These are phyloP conservation scores for Zaprionus nigranus DNA, from an alignment of 1,140 invertebrate genomes.

Conservation along the genomic window DNA sequence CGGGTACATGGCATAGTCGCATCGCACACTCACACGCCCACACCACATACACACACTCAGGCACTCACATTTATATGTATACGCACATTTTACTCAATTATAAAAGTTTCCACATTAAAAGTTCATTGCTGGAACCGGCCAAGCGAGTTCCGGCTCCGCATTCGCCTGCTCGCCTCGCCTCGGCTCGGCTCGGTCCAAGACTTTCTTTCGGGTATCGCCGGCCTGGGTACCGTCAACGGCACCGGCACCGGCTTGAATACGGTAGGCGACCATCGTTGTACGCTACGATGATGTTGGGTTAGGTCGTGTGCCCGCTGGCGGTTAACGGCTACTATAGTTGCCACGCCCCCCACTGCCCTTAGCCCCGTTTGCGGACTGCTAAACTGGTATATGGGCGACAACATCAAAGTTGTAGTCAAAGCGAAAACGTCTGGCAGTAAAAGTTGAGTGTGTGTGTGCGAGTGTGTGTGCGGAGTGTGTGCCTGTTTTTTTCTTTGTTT, in stretches of 20 bases:
- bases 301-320: slow-evolving; percentile 65
- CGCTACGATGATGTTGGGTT: slow-evolving; percentile 57
- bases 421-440: slow-evolving; percentile 71
- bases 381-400: slow-evolving; percentile 41
- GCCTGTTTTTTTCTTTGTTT: slow-evolving; percentile 33
- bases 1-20: slow-evolving; percentile 47
- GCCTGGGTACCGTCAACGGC: background rate
- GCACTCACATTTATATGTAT: slow-evolving; percentile 35
- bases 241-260: slow-evolving; percentile 2
- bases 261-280: slow-evolving; percentile 3
- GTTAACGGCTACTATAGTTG: slow-evolving; percentile 34
- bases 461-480: background rate
- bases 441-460: slow-evolving; percentile 38
- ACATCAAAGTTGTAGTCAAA: slow-evolving; percentile 70
- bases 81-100: slow-evolving; percentile 83
- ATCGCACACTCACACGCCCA: slow-evolving; percentile 18
- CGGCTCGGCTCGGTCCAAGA: background rate
- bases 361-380: background rate
- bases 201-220: background rate
- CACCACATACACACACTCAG: slow-evolving; percentile 27
- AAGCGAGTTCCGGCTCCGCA: slow-evolving; percentile 44
- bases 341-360: background rate
- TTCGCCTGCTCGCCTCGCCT: no score
- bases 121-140: slow-evolving; percentile 72
- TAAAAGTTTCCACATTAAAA: slow-evolving; percentile 84